phyloP scores from a whole-genome alignment of 2,797 vertebrate genomes.

The Lophius americanus region DNA sequence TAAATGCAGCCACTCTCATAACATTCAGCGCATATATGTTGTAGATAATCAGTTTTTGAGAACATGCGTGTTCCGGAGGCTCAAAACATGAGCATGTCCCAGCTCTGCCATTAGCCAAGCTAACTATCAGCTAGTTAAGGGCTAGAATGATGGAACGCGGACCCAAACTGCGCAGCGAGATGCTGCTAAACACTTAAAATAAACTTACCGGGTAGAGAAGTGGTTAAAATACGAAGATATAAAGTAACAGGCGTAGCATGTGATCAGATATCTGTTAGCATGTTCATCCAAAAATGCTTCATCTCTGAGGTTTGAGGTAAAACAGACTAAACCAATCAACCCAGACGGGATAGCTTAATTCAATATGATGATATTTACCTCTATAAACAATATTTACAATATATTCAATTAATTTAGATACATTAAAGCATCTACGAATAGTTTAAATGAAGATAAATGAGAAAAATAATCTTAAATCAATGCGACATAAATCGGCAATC shows the following conservation, averaged over 20 bases:
- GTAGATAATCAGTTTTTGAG: neutral
- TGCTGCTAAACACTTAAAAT: neutral
- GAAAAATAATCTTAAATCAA: rapidly evolving
- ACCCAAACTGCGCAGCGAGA: neutral
- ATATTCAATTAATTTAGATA: rapidly evolving
- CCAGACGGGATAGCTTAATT: neutral
- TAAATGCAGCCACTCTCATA: neutral
- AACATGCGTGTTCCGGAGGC: neutral
- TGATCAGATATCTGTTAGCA: neutral
- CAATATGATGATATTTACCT: rapidly evolving
- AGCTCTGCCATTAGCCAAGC: constrained; percentile 24
- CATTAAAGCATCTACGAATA: rapidly evolving
- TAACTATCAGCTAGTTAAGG: constrained; percentile 17
- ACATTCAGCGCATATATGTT: too few species aligned
- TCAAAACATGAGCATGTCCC: constrained; percentile 4
- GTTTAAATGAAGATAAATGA: rapidly evolving
- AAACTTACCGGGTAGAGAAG: constrained; percentile 22
- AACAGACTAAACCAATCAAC: constrained; percentile 47
- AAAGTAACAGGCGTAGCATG: rapidly evolving
- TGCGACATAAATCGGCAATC: neutral
- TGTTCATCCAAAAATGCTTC: neutral
- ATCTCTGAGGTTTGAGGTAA: neutral
- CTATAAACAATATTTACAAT: rapidly evolving
- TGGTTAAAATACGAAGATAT: rapidly evolving
- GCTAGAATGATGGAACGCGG: too few species aligned